These are phyloP conservation scores for Brachypteracias leptosomus DNA, from an alignment of 2,113 vertebrate genomes.

Conservation along the genomic window DNA sequence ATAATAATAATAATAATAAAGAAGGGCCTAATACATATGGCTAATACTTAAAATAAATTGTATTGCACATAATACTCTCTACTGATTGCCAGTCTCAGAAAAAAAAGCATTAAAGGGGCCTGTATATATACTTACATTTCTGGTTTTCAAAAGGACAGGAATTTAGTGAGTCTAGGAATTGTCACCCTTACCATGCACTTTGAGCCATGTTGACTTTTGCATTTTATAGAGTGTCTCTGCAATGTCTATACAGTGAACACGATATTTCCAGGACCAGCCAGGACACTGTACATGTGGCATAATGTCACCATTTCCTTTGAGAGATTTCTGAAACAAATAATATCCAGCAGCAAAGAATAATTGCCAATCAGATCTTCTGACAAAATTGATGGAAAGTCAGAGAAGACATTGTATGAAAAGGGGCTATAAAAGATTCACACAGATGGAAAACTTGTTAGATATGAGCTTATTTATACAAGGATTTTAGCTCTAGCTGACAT, in stretches of 20 bases:
- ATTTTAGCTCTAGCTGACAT: neutral
- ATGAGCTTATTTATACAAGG: neutral
- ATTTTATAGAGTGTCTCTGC: neutral
- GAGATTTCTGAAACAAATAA: neutral
- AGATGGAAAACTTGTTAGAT: neutral
- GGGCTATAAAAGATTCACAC: neutral
- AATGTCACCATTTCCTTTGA: neutral
- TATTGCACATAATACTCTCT: neutral
- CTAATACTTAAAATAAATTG: neutral
- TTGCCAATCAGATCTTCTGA: neutral
- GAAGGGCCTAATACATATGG: accelerated
- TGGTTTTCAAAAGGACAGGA: neutral
- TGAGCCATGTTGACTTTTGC: neutral
- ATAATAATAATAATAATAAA: no score
- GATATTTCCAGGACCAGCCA: neutral
- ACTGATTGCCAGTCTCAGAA: neutral
- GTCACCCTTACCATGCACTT: neutral
- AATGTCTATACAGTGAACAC: neutral
- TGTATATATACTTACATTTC: neutral
- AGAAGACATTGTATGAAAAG: neutral
- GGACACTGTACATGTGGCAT: neutral
- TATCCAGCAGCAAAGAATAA: neutral
- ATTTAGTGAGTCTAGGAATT: neutral
- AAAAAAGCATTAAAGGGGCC: neutral
- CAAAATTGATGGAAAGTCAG: neutral